These are phyloP conservation scores for Thaleichthys pacificus DNA, from an alignment of 2,797 vertebrate genomes.

Conservation along the genomic window DNA sequence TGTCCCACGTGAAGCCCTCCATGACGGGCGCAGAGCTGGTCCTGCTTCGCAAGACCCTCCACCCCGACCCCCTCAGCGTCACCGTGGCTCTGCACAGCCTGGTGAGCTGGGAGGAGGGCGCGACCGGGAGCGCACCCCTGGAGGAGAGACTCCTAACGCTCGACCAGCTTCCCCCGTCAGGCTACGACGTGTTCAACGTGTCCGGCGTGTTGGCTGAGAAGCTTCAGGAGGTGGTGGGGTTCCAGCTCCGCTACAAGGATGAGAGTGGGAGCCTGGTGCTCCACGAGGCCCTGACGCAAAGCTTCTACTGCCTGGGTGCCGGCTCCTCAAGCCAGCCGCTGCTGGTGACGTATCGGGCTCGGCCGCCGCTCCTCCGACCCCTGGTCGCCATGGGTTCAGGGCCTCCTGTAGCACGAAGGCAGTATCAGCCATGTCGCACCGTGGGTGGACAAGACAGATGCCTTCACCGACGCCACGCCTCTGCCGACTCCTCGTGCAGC, in stretches of 20 bases:
- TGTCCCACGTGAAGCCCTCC: slow-evolving; percentile 59
- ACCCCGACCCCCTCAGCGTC: slow-evolving; percentile 62
- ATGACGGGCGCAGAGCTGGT: slow-evolving; percentile 70
- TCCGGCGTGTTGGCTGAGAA: slow-evolving; percentile 49
- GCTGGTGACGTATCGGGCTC: slow-evolving; percentile 56
- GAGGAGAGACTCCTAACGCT: slow-evolving; percentile 63
- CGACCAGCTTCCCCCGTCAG: slow-evolving; percentile 61
- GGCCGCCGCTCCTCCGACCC: slow-evolving; percentile 12
- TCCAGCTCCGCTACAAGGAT: slow-evolving; percentile 72
- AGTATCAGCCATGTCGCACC: slow-evolving; percentile 10
- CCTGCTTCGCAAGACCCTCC: slow-evolving; percentile 67
- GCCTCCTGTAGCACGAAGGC: slow-evolving; percentile 9
- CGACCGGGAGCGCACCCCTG: slow-evolving; percentile 47
- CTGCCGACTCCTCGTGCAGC: slow-evolving; percentile 18
- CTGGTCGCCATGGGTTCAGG: slow-evolving; percentile 1
- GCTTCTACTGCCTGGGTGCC: slow-evolving; percentile 62
- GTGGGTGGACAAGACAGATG: slow-evolving; percentile 22
- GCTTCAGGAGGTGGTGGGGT: slow-evolving; percentile 52
- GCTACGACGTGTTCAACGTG: slow-evolving; percentile 74
- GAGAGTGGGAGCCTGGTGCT: slow-evolving; percentile 71
- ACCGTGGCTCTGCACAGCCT: slow-evolving; percentile 66
- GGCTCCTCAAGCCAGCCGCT: slow-evolving; percentile 64
- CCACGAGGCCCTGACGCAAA: slow-evolving; percentile 72
- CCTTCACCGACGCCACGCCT: neutral
- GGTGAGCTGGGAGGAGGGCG: slow-evolving; percentile 25